Percentiles rank a stretch among this genome's conserved stretches.
These are phyloP conservation scores for Isaurus tuberculatus DNA, from an alignment of 92 coral and sea anemone species.

Conservation along the genomic window DNA sequence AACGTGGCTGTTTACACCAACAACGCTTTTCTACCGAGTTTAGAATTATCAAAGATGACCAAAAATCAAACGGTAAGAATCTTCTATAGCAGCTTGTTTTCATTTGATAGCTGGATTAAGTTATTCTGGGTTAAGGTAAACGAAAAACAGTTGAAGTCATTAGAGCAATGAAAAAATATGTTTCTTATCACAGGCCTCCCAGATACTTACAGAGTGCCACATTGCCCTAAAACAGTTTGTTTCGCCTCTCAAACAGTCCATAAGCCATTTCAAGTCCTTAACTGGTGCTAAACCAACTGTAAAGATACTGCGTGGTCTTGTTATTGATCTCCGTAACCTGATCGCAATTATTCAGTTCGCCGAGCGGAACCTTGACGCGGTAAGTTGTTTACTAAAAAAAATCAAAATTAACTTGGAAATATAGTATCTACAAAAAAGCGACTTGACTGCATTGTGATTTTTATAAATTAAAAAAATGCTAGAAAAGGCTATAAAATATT, in stretches of 20 bases:
- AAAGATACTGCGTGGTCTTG: slow-evolving; percentile 4
- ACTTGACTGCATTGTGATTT: no score
- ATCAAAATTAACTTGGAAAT: no score
- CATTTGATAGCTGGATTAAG: no score
- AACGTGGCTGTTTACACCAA: not conserved
- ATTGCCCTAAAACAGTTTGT: slow-evolving; percentile 12
- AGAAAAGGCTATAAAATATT: no score
- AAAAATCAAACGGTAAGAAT: not conserved
- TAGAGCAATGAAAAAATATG: not conserved
- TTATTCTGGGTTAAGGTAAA: no score
- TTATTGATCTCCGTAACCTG: slow-evolving; percentile 4
- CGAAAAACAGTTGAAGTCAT: no score
- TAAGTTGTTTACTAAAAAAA: slow-evolving; percentile 3
- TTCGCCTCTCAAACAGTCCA: not conserved
- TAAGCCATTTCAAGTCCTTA: slow-evolving; percentile 15
- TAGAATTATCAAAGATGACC: not conserved
- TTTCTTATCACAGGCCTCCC: slow-evolving; percentile 4
- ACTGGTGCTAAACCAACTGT: slow-evolving; percentile 8
- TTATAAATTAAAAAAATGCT: no score
- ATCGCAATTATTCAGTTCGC: not conserved
- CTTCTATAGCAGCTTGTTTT: not conserved
- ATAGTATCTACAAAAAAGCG: no score
- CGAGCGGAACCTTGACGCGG: slow-evolving; percentile 17
- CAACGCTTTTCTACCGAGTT: not conserved
- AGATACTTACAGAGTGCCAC: not conserved